These are phyloP conservation scores for Metacarcinus magister DNA, from an alignment of 2,888 invertebrate genomes.

Conservation along the genomic window DNA sequence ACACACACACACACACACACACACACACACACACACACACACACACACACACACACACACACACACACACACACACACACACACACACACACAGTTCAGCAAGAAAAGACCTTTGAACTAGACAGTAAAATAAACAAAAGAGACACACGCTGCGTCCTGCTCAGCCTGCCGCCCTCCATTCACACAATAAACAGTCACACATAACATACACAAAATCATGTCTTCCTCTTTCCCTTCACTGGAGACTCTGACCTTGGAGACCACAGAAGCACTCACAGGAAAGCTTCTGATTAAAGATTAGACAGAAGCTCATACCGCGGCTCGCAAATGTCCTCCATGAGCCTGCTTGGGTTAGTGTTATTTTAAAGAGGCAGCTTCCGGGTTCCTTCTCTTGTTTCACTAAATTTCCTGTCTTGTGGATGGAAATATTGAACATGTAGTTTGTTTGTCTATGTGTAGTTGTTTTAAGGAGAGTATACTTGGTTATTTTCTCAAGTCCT, in stretches of 20 bases:
- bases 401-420: background rate
- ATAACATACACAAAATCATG: background rate
- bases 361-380: background rate
- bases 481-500: background rate
- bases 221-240: background rate
- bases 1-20: background rate
- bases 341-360: background rate
- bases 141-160: background rate
- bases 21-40: conserved; percentile 39
- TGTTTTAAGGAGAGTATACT: background rate
- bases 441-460: background rate
- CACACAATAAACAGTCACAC: background rate
- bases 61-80: conserved; percentile 33
- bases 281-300: conserved; percentile 19
- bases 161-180: background rate
- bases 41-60: conserved; percentile 34
- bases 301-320: background rate
- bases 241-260: background rate
- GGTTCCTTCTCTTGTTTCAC: background rate
- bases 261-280: background rate
- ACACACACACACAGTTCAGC: background rate
- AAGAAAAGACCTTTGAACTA: too few relatives aligned
- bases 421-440: background rate
- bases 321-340: background rate
- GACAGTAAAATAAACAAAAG: too few relatives aligned